Evolutionary conservation across 1,140 invertebrate genomes (phyloP).

Genomic region (Scaptomyza montana): DNA sequence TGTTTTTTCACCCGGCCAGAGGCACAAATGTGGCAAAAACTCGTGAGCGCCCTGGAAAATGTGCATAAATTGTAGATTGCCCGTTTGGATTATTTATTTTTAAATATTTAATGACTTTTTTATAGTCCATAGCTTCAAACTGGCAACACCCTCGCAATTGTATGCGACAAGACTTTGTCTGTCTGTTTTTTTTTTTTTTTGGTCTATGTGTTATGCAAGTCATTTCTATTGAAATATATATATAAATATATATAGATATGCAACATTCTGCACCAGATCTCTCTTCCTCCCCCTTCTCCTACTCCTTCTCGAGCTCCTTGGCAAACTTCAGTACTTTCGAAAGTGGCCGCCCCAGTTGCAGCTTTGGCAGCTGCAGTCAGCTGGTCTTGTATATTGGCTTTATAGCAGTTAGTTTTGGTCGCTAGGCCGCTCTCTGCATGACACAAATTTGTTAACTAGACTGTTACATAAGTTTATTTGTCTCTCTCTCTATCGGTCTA

Average conservation of each 20-base stretch:
- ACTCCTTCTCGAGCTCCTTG: constrained; percentile 10
- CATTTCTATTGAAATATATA: constrained; percentile 56
- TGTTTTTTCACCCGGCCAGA: constrained; percentile 18
- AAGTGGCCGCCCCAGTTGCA: constrained; percentile 60
- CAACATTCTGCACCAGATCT: constrained; percentile 35
- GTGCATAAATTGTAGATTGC: constrained; percentile 61
- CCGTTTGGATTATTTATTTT: constrained; percentile 69
- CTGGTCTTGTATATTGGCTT: background rate
- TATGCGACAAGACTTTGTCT: constrained; percentile 24
- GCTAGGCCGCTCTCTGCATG: constrained; percentile 62
- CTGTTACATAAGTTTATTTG: constrained; percentile 69
- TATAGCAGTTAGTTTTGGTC: constrained; percentile 41
- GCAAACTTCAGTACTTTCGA: constrained; percentile 57
- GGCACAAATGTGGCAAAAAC: constrained; percentile 60
- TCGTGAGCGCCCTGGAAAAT: constrained; percentile 64
- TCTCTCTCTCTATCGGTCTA: constrained; percentile 44
- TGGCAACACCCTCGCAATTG: constrained; percentile 71
- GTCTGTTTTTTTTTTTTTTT: background rate
- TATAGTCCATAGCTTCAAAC: constrained; percentile 28
- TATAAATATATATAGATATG: constrained; percentile 15
- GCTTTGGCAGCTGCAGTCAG: constrained; percentile 37
- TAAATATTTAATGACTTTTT: constrained; percentile 78
- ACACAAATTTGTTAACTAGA: constrained; percentile 80
- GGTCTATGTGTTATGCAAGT: constrained; percentile 52
- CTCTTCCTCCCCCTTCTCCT: constrained; percentile 14